phyloP scores from a whole-genome alignment of 2,888 invertebrate genomes.

The Yponomeuta plumbellus region DNA sequence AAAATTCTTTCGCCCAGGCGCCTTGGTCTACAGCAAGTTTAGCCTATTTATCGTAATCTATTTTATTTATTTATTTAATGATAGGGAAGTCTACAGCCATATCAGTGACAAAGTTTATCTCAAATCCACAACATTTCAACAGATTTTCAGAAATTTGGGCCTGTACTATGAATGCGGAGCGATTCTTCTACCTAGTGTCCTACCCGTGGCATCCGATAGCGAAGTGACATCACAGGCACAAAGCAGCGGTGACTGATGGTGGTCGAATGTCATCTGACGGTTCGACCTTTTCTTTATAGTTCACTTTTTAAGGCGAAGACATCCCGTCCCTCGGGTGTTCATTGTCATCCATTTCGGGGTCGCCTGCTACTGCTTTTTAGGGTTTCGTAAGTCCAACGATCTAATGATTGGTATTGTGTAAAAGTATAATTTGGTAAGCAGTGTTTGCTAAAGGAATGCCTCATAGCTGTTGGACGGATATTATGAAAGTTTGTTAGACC shows the following conservation, averaged over 20 bases:
- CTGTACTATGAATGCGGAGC: neutral
- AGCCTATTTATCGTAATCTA: no score
- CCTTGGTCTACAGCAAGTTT: no score
- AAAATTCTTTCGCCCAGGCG: no score
- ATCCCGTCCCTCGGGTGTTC: neutral
- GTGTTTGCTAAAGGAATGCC: neutral
- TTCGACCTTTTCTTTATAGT: slow-evolving; percentile 13
- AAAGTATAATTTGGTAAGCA: neutral
- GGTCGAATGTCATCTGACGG: slow-evolving; percentile 27
- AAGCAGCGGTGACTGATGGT: slow-evolving; percentile 61
- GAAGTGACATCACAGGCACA: slow-evolving; percentile 65
- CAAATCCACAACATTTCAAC: no score
- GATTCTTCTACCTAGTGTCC: neutral
- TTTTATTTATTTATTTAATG: no score
- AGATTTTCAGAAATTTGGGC: no score
- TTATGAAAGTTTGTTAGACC: neutral
- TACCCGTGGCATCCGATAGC: slow-evolving; percentile 33
- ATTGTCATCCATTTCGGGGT: slow-evolving; percentile 1
- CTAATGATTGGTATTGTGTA: neutral
- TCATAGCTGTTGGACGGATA: neutral
- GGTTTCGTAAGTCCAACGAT: neutral
- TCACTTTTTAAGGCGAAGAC: slow-evolving; percentile 7
- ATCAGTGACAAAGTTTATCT: no score
- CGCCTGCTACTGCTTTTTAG: slow-evolving; percentile 5
- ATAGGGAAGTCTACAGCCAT: no score